Evolutionary conservation across 2,113 vertebrate species (phyloP).

Genomic region (Penelope pileata): DNA sequence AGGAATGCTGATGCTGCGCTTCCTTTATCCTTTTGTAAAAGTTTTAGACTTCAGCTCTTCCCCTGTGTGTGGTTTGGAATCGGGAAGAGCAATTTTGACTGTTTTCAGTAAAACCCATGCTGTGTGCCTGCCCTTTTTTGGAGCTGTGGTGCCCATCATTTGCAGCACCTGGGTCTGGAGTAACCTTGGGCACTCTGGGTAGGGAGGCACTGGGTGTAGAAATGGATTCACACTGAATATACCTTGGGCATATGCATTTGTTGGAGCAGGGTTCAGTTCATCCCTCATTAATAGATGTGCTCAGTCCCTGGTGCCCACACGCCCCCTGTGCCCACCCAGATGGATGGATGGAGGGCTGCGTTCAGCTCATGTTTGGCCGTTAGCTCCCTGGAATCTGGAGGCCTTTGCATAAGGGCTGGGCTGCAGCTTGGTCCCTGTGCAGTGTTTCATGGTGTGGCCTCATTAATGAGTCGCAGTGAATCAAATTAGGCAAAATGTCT

Average conservation of each 20-base stretch:
- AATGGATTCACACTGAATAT: background rate
- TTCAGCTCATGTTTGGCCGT: rapidly evolving
- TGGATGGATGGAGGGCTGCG: background rate
- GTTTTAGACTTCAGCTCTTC: background rate
- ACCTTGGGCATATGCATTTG: rapidly evolving
- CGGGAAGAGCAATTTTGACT: background rate
- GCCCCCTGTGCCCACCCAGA: rapidly evolving
- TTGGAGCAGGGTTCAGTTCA: background rate
- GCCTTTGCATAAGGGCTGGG: background rate
- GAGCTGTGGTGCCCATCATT: background rate
- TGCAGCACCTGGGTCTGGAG: background rate
- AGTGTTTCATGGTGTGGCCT: background rate
- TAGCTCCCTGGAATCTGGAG: background rate
- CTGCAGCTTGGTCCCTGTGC: background rate
- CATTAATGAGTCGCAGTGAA: background rate
- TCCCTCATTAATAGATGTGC: background rate
- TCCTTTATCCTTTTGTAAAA: background rate
- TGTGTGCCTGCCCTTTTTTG: background rate
- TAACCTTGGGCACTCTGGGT: background rate
- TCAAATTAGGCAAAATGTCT: too few relatives aligned
- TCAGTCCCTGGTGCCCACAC: rapidly evolving
- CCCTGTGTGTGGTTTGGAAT: background rate
- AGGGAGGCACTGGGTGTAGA: background rate
- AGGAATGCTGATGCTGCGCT: background rate
- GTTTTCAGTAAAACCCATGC: rapidly evolving